Conservation (phyloP, 2,888 invertebrate species). For the Hypena proboscidalis region DNA sequence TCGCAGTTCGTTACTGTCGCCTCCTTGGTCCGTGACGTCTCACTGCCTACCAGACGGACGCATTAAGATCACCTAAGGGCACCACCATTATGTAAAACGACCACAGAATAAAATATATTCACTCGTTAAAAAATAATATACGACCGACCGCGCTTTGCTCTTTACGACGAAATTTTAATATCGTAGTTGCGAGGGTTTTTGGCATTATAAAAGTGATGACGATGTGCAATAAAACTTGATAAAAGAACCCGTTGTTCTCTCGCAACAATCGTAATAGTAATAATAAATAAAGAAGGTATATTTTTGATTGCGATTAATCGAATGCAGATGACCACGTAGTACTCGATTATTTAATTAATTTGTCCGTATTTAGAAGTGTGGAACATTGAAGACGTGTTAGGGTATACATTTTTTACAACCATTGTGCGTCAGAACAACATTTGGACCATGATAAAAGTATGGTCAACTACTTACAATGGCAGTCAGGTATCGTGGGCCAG, state of each 20-base stretch:
- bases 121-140: conserved; percentile 60
- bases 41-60: conserved; percentile 66
- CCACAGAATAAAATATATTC: conserved; percentile 53
- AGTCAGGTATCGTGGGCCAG: too few relatives aligned
- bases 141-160: conserved; percentile 37
- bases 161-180: conserved; percentile 46
- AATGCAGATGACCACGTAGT: conserved; percentile 56
- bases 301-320: conserved; percentile 49
- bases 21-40: conserved; percentile 66
- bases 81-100: conserved; percentile 56
- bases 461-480: too few relatives aligned
- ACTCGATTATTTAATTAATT: conserved; percentile 58
- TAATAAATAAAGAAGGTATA: conserved; percentile 56
- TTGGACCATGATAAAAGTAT: not conserved
- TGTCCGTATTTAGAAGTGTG: conserved; percentile 57
- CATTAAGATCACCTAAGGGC: conserved; percentile 58
- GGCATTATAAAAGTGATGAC: conserved; percentile 62
- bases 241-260: conserved; percentile 60
- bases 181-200: conserved; percentile 36
- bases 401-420: conserved; percentile 20
- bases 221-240: conserved; percentile 56
- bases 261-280: conserved; percentile 51
- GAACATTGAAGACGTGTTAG: conserved; percentile 57
- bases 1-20: conserved; percentile 77
- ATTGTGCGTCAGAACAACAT: not conserved